A percentile compares a stretch with the other conserved stretches of the same genome.
Conservation (phyloP, 2,888 invertebrate species). For the Caenorhabditis zanzibari region DNA sequence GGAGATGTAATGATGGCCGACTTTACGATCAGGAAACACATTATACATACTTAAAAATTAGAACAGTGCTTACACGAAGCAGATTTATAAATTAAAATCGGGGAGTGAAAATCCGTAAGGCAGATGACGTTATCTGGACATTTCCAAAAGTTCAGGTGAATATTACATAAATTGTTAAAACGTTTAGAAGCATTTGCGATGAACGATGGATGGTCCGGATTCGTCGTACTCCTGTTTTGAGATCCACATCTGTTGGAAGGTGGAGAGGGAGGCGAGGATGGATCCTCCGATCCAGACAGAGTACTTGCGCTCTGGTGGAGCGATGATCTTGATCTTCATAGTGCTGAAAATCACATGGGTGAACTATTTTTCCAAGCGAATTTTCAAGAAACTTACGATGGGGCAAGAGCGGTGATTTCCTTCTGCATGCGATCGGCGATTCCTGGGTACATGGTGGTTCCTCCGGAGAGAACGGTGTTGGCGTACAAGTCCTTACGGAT, state of each 20-base stretch:
- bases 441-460: conserved; percentile 93
- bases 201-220: conserved; percentile 78
- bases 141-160: conserved; percentile 63
- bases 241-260: conserved; percentile 47
- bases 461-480: conserved; percentile 84
- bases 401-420: conserved; percentile 86
- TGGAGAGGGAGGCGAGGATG: conserved; percentile 91
- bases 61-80: conserved; percentile 59
- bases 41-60: conserved; percentile 32
- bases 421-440: conserved; percentile 98
- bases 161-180: conserved; percentile 61
- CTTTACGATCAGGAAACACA: conserved; percentile 14
- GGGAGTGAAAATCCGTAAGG: conserved; percentile 68
- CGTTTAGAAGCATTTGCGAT: conserved; percentile 76
- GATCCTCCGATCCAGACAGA: conserved; percentile 99
- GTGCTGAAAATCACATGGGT: conserved; percentile 82
- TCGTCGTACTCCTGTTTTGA: conserved; percentile 91
- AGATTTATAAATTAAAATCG: conserved; percentile 66
- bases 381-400: conserved; percentile 87
- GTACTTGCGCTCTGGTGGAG: conserved; percentile 93
- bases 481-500: conserved; percentile 95
- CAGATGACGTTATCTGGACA: conserved; percentile 66
- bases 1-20: not conserved
- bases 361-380: not conserved
- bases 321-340: conserved; percentile 86